Percentiles rank a stretch among this genome's conserved stretches.
Conservation (phyloP, 2,797 vertebrate genomes). For the Cyclura pinguis region DNA sequence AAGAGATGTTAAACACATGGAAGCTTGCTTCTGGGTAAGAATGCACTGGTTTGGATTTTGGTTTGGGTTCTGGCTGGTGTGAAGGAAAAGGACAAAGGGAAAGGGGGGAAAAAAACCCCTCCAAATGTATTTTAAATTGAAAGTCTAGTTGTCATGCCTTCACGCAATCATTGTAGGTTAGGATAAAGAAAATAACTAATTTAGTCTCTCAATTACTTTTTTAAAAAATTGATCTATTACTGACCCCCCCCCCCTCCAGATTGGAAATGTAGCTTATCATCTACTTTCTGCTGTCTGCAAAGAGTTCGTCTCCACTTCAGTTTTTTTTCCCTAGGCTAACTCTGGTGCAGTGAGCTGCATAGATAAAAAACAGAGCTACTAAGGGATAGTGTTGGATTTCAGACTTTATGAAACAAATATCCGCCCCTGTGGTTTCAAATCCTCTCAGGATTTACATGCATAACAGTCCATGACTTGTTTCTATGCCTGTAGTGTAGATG, state of each 20-base stretch:
- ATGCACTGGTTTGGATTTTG: not conserved
- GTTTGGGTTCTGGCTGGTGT: not conserved
- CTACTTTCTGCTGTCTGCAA: not conserved
- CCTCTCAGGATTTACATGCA: not conserved
- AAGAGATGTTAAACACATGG: too few relatives aligned
- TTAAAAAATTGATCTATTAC: too few relatives aligned
- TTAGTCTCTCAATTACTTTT: not conserved
- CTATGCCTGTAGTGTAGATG: not conserved
- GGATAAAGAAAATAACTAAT: not conserved
- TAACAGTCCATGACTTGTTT: fast-evolving
- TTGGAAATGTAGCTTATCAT: too few relatives aligned
- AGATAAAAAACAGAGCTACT: not conserved
- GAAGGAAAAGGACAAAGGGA: not conserved
- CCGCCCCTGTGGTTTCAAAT: too few relatives aligned
- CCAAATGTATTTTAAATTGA: not conserved
- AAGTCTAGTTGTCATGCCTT: not conserved
- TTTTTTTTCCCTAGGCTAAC: not conserved
- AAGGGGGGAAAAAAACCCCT: not conserved
- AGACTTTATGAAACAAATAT: not conserved
- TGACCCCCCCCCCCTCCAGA: not conserved
- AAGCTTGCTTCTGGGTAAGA: not conserved
- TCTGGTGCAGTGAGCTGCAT: not conserved
- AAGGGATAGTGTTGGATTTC: not conserved
- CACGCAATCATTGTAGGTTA: too few relatives aligned
- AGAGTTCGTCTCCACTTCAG: slow-evolving; percentile 1